Evolutionary conservation across 2,888 invertebrate species (phyloP), one percentile per base, ranked within the genome.

Genomic region (Anthophora plumipes): DNA sequence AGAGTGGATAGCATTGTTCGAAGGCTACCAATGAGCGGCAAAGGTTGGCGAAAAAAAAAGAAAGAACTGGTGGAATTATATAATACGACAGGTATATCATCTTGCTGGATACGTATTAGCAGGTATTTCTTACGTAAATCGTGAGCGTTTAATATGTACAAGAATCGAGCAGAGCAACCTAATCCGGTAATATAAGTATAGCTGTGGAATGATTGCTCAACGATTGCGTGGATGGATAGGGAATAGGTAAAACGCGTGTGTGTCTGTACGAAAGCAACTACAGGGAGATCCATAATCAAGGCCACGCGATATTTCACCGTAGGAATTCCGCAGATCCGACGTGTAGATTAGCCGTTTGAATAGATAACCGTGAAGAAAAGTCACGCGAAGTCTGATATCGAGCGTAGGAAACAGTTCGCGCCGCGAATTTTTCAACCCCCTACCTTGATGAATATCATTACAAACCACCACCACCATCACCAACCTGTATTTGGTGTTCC

Each of bases 261-360:
- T 63, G 64, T 20, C 20, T 39, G 22, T 22, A 43, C 60, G 39
- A 46, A 67, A 60, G 60, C 43, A 25, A n/a, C 43, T 46, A 25
- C 43, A 69, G 81, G 83, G 83, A 89, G 88, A 91, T 90, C 89
- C 89, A 88, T 90, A 92, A 92, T 92, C 91, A 91, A 89, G 85
- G 89, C 85, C 90, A 90, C 88, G 91, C 91, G 89, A 92, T 92
- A 91, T 91, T 90, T 91, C 89, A 91, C 87, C 61, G 80, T 73
- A 78, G 76, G 88, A 88, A 90, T 90, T 88, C 86, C 77, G 83
- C 55, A 90, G 88, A 90, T 89, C 84, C 83, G 70, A 66, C 84
- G 78, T 68, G 69, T 69, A 86, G 89, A 90, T 90, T 87, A 87
- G 85, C 71, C 66, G 77, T 31, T 31, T 80, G 85, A 86, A 88